A percentile compares a stretch with the other conserved stretches of the same genome.
Evolutionary conservation across 2,113 vertebrate genomes (phyloP).

Genomic region (Callipepla californica): DNA sequence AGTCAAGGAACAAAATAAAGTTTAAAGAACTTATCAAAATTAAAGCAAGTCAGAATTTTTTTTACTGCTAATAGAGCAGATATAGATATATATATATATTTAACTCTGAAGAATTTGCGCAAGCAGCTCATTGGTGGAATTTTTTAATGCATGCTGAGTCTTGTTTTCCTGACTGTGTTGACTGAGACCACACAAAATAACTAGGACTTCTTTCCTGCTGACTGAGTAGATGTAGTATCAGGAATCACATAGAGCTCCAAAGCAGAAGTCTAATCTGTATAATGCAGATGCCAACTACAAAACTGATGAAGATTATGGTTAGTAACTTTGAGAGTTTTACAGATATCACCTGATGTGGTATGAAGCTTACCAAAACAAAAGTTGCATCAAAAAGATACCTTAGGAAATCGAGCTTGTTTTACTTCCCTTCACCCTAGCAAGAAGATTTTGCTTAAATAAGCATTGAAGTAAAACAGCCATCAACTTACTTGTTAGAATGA

Average conservation of each 20-base stretch:
- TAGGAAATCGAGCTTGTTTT: not conserved
- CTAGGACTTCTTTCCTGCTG: slow-evolving; percentile 44
- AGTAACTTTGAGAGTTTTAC: not conserved
- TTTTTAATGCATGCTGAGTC: slow-evolving; percentile 30
- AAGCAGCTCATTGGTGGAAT: not conserved
- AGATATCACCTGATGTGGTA: not conserved
- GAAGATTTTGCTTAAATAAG: not conserved
- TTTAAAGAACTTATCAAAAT: not conserved
- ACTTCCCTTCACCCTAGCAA: not conserved
- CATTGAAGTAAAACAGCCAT: not conserved
- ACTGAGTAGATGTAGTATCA: slow-evolving; percentile 7
- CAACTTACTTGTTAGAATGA: not conserved
- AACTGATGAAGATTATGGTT: not conserved
- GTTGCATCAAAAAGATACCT: not conserved
- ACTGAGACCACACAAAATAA: slow-evolving; percentile 26
- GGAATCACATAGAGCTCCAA: not conserved
- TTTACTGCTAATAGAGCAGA: not conserved
- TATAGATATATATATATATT: not conserved
- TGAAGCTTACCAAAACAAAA: not conserved
- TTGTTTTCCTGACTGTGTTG: slow-evolving; percentile 60
- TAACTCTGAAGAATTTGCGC: not conserved
- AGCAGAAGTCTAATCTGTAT: not conserved
- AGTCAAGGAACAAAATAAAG: not conserved
- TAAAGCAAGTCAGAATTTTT: not conserved
- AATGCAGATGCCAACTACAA: not conserved